Percentiles rank a stretch among this genome's conserved stretches.
phyloP scores from a whole-genome alignment of 2,113 vertebrate genomes.

The Seriola quinqueradiata region DNA sequence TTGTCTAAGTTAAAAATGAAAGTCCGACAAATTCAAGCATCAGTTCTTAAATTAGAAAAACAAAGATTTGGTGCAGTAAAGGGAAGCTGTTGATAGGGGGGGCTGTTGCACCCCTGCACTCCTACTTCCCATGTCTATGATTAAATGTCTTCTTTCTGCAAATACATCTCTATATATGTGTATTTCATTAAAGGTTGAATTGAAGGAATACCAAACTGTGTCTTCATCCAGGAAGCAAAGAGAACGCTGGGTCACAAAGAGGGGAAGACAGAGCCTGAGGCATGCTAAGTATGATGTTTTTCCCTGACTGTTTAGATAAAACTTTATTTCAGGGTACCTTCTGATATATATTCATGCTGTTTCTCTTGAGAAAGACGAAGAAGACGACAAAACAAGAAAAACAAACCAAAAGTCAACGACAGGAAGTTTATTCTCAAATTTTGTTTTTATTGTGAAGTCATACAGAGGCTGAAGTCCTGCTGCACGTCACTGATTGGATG shows the following conservation, averaged over 20 bases:
- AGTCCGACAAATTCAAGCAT: too few species aligned
- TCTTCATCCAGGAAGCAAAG: neutral
- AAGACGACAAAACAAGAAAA: slow-evolving; percentile 41
- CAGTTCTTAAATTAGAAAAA: too few species aligned
- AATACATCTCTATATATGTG: neutral
- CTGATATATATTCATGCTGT: slow-evolving; percentile 14
- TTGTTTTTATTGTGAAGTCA: slow-evolving; percentile 42
- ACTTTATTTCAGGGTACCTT: slow-evolving; percentile 39
- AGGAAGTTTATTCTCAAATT: slow-evolving; percentile 46
- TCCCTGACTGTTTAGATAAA: slow-evolving; percentile 48
- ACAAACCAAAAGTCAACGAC: slow-evolving; percentile 33
- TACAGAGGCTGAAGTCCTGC: slow-evolving; percentile 8
- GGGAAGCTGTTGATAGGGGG: too few species aligned
- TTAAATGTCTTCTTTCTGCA: neutral
- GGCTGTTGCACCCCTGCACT: too few species aligned
- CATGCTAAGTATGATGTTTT: slow-evolving; percentile 39
- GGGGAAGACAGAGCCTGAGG: slow-evolving; percentile 26
- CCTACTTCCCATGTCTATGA: too few species aligned
- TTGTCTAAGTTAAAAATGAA: too few species aligned
- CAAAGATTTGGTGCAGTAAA: too few species aligned
- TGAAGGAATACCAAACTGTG: neutral
- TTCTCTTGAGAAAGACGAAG: slow-evolving; percentile 48
- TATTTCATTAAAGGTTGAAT: too few species aligned
- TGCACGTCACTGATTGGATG: neutral
- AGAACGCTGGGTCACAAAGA: neutral